Evolutionary conservation across 2,797 vertebrate genomes (phyloP).

Genomic region (Sebastes goodei): DNA sequence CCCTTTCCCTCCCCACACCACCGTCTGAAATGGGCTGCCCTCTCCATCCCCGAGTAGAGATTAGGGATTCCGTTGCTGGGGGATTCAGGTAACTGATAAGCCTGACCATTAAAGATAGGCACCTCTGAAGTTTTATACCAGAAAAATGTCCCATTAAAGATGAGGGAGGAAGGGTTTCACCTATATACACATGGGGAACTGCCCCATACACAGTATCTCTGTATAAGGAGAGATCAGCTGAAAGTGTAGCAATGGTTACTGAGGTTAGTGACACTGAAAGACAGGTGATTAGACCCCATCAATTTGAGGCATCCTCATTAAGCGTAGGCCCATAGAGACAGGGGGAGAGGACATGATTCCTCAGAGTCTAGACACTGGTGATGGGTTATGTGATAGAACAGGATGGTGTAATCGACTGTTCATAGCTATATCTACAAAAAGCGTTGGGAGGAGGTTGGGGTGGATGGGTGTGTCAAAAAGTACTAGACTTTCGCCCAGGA

Average conservation of each 20-base stretch:
- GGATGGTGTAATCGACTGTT: not conserved
- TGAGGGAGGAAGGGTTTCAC: not conserved
- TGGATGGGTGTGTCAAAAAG: not conserved
- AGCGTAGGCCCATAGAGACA: not conserved
- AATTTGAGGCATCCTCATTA: not conserved
- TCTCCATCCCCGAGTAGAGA: slow-evolving; percentile 38
- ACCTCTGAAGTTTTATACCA: slow-evolving; percentile 15
- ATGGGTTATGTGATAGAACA: not conserved
- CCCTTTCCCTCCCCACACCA: not conserved
- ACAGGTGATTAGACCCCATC: not conserved
- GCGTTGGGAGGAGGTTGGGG: too few relatives aligned
- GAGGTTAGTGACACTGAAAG: not conserved
- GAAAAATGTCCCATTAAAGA: not conserved
- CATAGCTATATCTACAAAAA: too few relatives aligned
- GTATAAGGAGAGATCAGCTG: not conserved
- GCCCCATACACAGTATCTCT: not conserved
- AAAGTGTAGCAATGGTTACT: not conserved
- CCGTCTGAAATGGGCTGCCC: slow-evolving; percentile 13
- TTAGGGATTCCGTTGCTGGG: slow-evolving; percentile 23
- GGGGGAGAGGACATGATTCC: not conserved
- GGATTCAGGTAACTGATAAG: slow-evolving; percentile 30
- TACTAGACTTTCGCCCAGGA: too few relatives aligned
- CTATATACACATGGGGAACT: not conserved
- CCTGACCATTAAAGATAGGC: slow-evolving; percentile 2
- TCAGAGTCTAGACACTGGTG: not conserved